Evolutionary conservation across 2,113 vertebrate species (phyloP).

Genomic region (Gnathonemus echidnorhynchus): DNA sequence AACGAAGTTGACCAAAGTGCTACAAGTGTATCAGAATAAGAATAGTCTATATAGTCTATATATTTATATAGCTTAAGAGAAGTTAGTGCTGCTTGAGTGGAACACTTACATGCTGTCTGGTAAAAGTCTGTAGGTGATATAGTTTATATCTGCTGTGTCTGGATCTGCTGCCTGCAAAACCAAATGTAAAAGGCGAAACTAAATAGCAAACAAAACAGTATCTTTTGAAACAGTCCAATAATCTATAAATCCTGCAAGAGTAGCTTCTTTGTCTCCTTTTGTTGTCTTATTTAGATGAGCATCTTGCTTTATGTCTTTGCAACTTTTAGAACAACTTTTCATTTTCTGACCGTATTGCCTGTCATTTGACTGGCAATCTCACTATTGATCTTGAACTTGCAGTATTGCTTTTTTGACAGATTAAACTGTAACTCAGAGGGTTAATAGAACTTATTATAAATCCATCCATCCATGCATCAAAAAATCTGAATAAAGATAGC

Average conservation of each 20-base stretch:
- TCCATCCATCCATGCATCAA: neutral
- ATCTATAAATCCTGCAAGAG: neutral
- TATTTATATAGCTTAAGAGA: neutral
- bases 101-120: conserved; percentile 72
- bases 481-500: neutral
- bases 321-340: neutral
- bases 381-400: neutral
- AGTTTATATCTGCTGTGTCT: conserved; percentile 63
- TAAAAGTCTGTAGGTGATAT: conserved; percentile 73
- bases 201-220: neutral
- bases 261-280: neutral
- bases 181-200: neutral
- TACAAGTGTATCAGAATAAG: no score
- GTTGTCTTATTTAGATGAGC: neutral
- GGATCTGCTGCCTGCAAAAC: conserved; percentile 70
- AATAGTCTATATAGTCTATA: neutral
- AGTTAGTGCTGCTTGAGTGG: neutral
- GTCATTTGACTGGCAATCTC: neutral
- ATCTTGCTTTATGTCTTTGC: neutral
- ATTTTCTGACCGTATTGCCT: neutral
- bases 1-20: no score
- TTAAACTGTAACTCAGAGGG: neutral
- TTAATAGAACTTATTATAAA: neutral
- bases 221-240: neutral
- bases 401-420: neutral